Percentiles rank a stretch among this genome's conserved stretches.
Evolutionary conservation across 23 tunicate species (phyloP).

Genomic region (Diplosoma virens): DNA sequence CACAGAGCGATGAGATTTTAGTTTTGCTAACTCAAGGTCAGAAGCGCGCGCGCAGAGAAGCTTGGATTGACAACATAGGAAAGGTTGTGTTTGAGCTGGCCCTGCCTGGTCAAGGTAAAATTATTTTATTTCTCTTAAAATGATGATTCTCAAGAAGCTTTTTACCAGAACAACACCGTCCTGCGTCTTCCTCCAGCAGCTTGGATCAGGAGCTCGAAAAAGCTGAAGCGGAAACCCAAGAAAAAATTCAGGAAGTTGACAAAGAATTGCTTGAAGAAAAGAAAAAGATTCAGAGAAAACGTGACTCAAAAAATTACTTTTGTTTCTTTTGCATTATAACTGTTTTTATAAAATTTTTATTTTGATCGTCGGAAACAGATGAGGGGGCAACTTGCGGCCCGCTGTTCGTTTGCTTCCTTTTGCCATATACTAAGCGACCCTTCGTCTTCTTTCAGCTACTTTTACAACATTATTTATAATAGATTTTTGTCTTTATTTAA

Average conservation of each 20-base stretch:
- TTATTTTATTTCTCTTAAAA: background rate
- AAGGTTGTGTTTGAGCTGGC: slow-evolving; percentile 73
- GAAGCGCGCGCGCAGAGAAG: slow-evolving; percentile 61
- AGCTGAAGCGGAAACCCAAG: slow-evolving; percentile 48
- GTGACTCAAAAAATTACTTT: no score
- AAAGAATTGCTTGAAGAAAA: slow-evolving; percentile 43
- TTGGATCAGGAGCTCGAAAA: slow-evolving; percentile 49
- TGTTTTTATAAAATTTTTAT: no score
- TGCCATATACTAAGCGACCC: no score
- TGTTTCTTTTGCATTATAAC: background rate
- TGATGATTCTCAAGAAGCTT: background rate
- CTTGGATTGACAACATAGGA: slow-evolving; percentile 81
- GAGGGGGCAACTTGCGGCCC: no score
- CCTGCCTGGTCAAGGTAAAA: slow-evolving; percentile 82
- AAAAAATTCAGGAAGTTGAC: slow-evolving; percentile 53
- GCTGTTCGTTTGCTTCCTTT: no score
- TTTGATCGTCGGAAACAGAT: no score
- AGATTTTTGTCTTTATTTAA: no score
- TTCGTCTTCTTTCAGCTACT: no score
- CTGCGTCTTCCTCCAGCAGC: slow-evolving; percentile 57
- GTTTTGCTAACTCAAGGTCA: slow-evolving; percentile 62
- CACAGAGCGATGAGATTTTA: slow-evolving; percentile 65
- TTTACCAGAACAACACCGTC: slow-evolving; percentile 34
- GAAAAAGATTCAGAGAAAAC: slow-evolving; percentile 35
- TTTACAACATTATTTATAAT: no score